A percentile compares a stretch with the other conserved stretches of the same genome.
Conservation (phyloP, 2,888 invertebrate species). For the Sialis lutaria region DNA sequence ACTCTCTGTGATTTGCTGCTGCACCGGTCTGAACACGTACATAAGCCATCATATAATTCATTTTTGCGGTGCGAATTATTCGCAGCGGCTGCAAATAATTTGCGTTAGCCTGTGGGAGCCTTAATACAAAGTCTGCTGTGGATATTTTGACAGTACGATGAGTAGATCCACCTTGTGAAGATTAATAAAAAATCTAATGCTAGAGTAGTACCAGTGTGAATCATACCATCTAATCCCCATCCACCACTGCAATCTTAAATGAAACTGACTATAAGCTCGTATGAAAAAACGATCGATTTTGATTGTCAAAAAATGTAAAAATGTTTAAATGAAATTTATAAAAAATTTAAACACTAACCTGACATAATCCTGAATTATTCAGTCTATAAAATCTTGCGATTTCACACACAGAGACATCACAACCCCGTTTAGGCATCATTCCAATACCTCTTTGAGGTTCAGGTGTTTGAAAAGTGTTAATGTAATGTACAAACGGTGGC, state of each 20-base stretch:
- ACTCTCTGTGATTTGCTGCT: too few species aligned
- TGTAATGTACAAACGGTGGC: conserved; percentile 88
- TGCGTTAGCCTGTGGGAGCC: too few species aligned
- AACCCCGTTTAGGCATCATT: conserved; percentile 95
- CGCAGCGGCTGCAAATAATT: too few species aligned
- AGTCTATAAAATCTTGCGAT: conserved; percentile 89
- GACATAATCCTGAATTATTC: conserved; percentile 86
- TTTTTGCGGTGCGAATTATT: too few species aligned
- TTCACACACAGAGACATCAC: conserved; percentile 88
- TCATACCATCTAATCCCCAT: too few species aligned
- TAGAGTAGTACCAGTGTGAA: too few species aligned
- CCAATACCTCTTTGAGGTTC: conserved; percentile 94
- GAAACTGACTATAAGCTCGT: not conserved
- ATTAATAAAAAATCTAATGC: too few species aligned
- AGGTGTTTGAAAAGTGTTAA: conserved; percentile 94
- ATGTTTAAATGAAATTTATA: not conserved
- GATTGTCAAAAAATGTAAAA: not conserved
- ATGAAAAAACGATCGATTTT: not conserved
- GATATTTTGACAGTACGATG: too few species aligned
- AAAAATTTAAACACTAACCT: conserved; percentile 31
- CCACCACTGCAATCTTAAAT: not conserved
- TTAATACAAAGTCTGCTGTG: too few species aligned
- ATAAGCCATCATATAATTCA: too few species aligned
- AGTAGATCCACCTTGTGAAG: too few species aligned
- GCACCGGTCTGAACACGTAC: too few species aligned